Conservation (phyloP, 2,113 vertebrate genomes). For the Anser brachyrhynchus region DNA sequence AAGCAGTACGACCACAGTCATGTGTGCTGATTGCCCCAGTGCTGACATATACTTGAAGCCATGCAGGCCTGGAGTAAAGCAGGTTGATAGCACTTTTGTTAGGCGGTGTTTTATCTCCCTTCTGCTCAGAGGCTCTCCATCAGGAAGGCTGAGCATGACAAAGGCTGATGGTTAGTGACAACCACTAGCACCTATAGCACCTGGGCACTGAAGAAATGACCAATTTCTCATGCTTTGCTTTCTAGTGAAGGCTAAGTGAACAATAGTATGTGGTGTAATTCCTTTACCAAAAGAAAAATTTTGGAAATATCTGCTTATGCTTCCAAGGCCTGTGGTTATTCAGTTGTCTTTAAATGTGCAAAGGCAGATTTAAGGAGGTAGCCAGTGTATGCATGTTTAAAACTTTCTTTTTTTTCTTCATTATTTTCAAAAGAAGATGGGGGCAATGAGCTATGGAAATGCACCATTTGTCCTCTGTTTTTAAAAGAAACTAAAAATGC, state of each 20-base stretch:
- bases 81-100: not conserved
- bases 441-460: not conserved
- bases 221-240: not conserved
- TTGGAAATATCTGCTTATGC: not conserved
- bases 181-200: not conserved
- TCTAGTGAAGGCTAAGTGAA: not conserved
- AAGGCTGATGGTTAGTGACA: not conserved
- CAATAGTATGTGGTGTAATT: not conserved
- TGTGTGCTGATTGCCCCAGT: not conserved
- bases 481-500: not conserved
- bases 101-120: not conserved
- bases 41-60: not conserved
- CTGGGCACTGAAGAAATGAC: not conserved
- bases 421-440: not conserved
- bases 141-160: not conserved
- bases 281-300: not conserved
- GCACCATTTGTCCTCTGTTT: not conserved
- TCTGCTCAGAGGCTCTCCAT: not conserved
- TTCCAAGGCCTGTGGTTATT: not conserved
- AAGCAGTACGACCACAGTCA: accelerated
- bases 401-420: not conserved
- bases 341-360: not conserved
- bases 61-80: not conserved
- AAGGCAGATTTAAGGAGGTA: not conserved
- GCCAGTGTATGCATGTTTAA: not conserved